Evolutionary conservation across 1,140 invertebrate species (phyloP).

Genomic region (Tetramorium simillimum): DNA sequence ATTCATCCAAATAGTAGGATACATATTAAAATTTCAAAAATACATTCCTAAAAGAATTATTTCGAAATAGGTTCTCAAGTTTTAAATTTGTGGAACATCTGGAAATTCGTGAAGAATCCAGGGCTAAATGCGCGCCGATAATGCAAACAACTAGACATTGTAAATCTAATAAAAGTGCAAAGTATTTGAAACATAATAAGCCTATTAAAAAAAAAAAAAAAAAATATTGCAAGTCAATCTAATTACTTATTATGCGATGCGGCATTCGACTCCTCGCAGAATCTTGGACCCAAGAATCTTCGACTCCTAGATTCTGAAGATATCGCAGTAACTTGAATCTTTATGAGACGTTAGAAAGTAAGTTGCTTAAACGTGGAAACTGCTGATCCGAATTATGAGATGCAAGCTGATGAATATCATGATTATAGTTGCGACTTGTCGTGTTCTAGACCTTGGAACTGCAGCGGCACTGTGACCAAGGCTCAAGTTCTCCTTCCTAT

Average conservation of each 20-base stretch:
- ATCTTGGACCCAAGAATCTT: constrained; percentile 4
- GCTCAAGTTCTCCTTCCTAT: constrained; percentile 12
- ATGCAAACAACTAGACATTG: constrained; percentile 2
- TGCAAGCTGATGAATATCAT: constrained; percentile 25
- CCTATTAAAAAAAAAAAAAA: not conserved
- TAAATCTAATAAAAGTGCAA: constrained; percentile 2
- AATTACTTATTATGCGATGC: not conserved
- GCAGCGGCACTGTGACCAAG: constrained; percentile 63
- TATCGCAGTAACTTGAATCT: not conserved
- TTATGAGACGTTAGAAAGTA: not conserved
- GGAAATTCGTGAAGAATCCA: not conserved
- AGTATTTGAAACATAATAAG: not conserved
- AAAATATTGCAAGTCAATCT: not conserved
- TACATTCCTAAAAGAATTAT: not conserved
- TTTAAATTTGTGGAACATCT: not conserved
- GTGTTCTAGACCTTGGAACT: constrained; percentile 41
- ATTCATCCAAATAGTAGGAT: not conserved
- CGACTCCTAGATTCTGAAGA: constrained; percentile 12
- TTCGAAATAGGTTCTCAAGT: not conserved
- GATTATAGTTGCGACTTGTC: constrained; percentile 52
- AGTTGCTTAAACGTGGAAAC: constrained; percentile 12
- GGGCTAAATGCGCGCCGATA: constrained; percentile 4
- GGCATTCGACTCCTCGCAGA: not conserved
- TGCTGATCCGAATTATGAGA: constrained; percentile 11
- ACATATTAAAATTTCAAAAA: not conserved